Conservation (phyloP, 2,888 invertebrate genomes). For the Cheilosia urbana region DNA sequence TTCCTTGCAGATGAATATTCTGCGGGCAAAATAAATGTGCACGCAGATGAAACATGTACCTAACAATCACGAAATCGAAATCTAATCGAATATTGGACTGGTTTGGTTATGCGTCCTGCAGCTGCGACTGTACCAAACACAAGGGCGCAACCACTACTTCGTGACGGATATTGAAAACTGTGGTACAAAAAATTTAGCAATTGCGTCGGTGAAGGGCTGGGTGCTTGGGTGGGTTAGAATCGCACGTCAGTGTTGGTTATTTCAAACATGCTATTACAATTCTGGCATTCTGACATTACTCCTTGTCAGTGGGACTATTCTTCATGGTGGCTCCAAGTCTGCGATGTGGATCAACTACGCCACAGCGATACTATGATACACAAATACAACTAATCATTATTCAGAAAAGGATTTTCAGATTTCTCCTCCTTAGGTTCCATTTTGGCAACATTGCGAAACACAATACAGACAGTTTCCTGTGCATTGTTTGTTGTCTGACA, state of each 20-base stretch:
- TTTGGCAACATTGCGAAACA: constrained; percentile 6
- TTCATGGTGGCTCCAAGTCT: constrained; percentile 9
- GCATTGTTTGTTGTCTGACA: constrained; percentile 60
- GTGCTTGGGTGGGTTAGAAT: no score
- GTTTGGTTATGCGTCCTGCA: constrained; percentile 34
- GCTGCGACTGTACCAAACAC: neutral
- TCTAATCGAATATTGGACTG: constrained; percentile 59
- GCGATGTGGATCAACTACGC: constrained; percentile 9
- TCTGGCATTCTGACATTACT: constrained; percentile 37
- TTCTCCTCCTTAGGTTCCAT: constrained; percentile 13
- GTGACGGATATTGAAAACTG: constrained; percentile 25
- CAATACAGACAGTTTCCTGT: constrained; percentile 42
- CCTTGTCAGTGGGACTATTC: constrained; percentile 6
- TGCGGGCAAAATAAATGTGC: constrained; percentile 58
- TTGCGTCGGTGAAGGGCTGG: neutral
- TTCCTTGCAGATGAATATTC: constrained; percentile 23
- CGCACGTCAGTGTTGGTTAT: constrained; percentile 2
- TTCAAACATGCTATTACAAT: constrained; percentile 13
- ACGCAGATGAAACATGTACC: constrained; percentile 69
- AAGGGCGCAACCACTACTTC: neutral
- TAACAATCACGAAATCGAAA: constrained; percentile 70
- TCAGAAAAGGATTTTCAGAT: constrained; percentile 50
- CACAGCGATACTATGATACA: neutral
- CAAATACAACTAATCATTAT: constrained; percentile 63
- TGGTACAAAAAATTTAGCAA: constrained; percentile 28